Conservation (phyloP, 2,797 vertebrate genomes). For the Cyprinodon diabolis region DNA sequence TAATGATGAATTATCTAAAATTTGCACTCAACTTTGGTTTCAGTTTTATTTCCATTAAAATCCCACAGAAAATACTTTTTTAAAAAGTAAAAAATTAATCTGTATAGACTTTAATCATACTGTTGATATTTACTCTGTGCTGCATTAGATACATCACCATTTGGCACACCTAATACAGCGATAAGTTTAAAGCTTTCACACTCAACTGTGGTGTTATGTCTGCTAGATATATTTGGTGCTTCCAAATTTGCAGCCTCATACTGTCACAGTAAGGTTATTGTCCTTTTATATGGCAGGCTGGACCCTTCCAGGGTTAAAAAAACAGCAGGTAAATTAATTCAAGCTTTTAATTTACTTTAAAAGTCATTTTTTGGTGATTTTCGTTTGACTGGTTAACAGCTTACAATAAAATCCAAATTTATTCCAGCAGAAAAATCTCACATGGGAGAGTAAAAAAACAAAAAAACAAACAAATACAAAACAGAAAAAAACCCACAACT, state of each 20-base stretch:
- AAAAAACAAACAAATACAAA: too few relatives aligned
- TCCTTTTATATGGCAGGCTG: too few relatives aligned
- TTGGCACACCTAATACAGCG: not conserved
- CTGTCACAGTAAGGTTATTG: too few relatives aligned
- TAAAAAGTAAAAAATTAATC: not conserved
- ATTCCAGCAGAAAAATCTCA: not conserved
- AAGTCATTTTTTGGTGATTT: too few relatives aligned
- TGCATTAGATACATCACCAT: not conserved
- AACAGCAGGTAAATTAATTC: too few relatives aligned
- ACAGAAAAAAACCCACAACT: not conserved
- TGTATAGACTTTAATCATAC: not conserved
- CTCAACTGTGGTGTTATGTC: too few relatives aligned
- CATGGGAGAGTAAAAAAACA: not conserved
- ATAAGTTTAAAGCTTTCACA: not conserved
- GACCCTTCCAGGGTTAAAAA: too few relatives aligned
- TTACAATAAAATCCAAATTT: not conserved
- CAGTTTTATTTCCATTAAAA: not conserved
- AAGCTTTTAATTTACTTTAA: too few relatives aligned
- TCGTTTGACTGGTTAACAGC: too few relatives aligned
- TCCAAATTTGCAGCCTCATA: too few relatives aligned
- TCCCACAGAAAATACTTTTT: not conserved
- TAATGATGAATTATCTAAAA: not conserved
- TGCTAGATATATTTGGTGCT: too few relatives aligned
- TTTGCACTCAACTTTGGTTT: constrained; percentile 1
- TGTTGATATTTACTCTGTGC: not conserved